Evolutionary conservation across 1,140 invertebrate species (phyloP), one percentile per base, ranked within the genome.

Genomic region (Streblospio benedicti): DNA sequence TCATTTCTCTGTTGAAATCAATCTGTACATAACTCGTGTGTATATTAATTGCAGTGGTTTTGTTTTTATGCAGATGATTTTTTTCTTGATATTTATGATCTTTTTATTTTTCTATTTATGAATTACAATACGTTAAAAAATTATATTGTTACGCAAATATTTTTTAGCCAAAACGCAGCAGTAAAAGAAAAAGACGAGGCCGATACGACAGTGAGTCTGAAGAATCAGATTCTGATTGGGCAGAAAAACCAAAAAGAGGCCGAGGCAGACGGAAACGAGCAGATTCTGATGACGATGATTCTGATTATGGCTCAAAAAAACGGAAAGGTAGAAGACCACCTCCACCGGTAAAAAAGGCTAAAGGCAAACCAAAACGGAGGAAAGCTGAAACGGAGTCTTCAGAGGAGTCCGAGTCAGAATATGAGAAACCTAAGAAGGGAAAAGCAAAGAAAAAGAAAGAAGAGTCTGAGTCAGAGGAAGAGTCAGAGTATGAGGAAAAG

Each of bases 291-390:
- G 68, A 70, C 4, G 61, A 67, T 33, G 65, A 66, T 58, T 25
- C 66, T 43, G 69, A 72, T 25, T 69, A 71, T n/a, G 65, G 65
- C 31, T 65, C 68, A 9, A 69, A 66, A 32, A 70, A 65, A 50
- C 57, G 68, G 38, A 55, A 69, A 45, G 64, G 56, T 31, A 58
- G 54, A 43, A 57, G 59, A n/a, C 57, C 51, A 1, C 55, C 62
- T 12, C 12, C 57, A 60, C 38, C 61, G 54, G 47, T 51, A 51
- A 18, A 49, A 59, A 59, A 43, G 52, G 41, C 57, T 61, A 38
- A 59, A 67, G 30, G 50, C 33, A 18, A 30, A 41, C 0, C 56
- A 64, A 32, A 52, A 61, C 14, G 51, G 57, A 41, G 49, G 31
- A 31, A 56, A 14, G 27, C 25, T 33, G 16, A 14, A n/a, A 55